Base-by-base conservation (phyloP, 1,140 invertebrate genomes). In the Anthonomus grandis region DNA sequence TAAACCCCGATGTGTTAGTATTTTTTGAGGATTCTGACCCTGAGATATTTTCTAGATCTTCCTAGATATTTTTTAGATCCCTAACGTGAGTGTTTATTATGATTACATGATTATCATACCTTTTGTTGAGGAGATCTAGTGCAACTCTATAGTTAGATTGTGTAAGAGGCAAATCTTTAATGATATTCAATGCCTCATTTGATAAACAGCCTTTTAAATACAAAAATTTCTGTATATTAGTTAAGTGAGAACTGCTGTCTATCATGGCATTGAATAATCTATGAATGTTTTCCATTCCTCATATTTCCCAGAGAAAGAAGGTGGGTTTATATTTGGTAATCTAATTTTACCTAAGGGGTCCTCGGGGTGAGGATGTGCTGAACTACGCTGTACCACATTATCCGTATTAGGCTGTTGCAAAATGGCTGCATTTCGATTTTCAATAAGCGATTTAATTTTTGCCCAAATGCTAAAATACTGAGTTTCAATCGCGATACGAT, bases 191-290 rank as follows among this genome's bases (percentile, higher is more conserved):
- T 8, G 42, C 42, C 13, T 46, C 42, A 46, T 19, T 19, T 4
- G 42, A 39, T 5, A 39, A 17, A n/a, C 10, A 9, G 13, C 37
- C 37, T 17, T 39, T 39, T 13, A 46, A 46, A 19, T 46, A 46
- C 12, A 46, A 25, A 46, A 46, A 46, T 46, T 46, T 46, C 23
- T 46, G 42, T 5, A 46, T 21, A 25, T 46, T 19, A 10, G 42
- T 46, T 5, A 46, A 15, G 9, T 46, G 23, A 23, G 18, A 25
- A 46, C 17, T 46, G 9, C 19, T 22, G 17, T 21, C 13, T 21
- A 46, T 46, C n/a, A 46, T 8, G 6, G 42, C 42, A 4, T 4
- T 46, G 23, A 46, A 46, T 46, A 46, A 46, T 46, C 42, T 10
- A 46, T 25, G 42, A 46, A 46, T 4, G 9, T 17, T 22, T 46